A percentile compares a stretch with the other conserved stretches of the same genome.
Conservation (phyloP, 2,888 invertebrate genomes). For the Campaea margaritaria region DNA sequence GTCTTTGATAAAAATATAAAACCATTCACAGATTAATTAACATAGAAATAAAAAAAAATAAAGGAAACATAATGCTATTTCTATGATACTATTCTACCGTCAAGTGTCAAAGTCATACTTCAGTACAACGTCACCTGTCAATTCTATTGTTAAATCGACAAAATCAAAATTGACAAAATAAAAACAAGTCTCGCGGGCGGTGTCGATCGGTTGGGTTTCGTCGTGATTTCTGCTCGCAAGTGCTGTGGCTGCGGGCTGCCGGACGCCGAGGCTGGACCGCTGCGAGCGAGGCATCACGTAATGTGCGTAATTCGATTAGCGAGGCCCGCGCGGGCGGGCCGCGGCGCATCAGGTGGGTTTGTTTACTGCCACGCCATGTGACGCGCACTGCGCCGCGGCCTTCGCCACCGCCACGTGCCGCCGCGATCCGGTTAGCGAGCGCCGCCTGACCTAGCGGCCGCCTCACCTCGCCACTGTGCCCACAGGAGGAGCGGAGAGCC, state of each 20-base stretch:
- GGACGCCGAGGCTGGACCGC: neutral
- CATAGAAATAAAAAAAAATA: no score
- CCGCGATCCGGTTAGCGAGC: conserved; percentile 38
- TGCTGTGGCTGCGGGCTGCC: conserved; percentile 17
- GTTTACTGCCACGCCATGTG: conserved; percentile 63
- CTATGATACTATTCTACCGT: no score
- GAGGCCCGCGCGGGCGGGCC: conserved; percentile 26
- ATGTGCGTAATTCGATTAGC: conserved; percentile 37
- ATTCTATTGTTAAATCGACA: conserved; percentile 33
- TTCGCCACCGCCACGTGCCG: conserved; percentile 48
- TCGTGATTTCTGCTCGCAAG: conserved; percentile 4
- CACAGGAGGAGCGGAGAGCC: conserved; percentile 28
- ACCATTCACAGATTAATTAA: no score
- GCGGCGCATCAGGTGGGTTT: conserved; percentile 62
- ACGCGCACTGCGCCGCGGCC: conserved; percentile 43
- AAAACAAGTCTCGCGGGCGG: conserved; percentile 53
- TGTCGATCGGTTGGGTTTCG: conserved; percentile 30
- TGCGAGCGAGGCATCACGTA: conserved; percentile 15
- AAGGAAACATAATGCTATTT: no score
- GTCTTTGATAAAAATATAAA: no score
- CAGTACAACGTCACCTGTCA: neutral
- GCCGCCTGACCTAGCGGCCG: no score
- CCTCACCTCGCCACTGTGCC: conserved; percentile 10
- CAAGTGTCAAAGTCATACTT: no score
- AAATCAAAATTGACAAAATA: conserved; percentile 43